Evolutionary conservation across 2,888 invertebrate species (phyloP).

Genomic region (Nineta flava): DNA sequence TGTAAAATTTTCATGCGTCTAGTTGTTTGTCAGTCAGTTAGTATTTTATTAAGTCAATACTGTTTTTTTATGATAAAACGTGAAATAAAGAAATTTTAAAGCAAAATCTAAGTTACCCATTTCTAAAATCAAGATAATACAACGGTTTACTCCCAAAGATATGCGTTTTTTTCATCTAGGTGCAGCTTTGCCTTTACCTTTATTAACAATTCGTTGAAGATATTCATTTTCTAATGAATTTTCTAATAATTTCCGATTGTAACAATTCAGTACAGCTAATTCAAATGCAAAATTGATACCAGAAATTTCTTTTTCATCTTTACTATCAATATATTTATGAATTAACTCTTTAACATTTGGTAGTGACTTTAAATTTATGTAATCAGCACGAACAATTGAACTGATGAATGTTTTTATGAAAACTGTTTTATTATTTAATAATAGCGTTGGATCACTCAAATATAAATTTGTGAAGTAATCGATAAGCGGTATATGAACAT

Average conservation of each 20-base stretch:
- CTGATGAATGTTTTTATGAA: conserved; percentile 34
- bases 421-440: conserved; percentile 27
- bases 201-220: not conserved
- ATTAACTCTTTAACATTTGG: no score
- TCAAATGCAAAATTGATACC: conserved; percentile 30
- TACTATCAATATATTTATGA: no score
- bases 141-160: no score
- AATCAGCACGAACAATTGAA: conserved; percentile 31
- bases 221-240: conserved; percentile 12
- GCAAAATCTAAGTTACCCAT: no score
- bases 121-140: no score
- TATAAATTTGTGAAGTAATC: conserved; percentile 38
- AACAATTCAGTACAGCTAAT: conserved; percentile 40
- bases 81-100: no score
- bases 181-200: not conserved
- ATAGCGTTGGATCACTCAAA: conserved; percentile 24
- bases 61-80: no score
- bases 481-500: conserved; percentile 37
- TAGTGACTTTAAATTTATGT: conserved; percentile 10
- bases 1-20: no score
- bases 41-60: no score
- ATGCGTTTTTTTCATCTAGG: no score
- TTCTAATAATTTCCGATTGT: conserved; percentile 33
- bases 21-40: no score
- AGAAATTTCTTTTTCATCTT: conserved; percentile 19